Evolutionary conservation across 2,797 vertebrate genomes (phyloP).

Genomic region (Anguilla megastoma): DNA sequence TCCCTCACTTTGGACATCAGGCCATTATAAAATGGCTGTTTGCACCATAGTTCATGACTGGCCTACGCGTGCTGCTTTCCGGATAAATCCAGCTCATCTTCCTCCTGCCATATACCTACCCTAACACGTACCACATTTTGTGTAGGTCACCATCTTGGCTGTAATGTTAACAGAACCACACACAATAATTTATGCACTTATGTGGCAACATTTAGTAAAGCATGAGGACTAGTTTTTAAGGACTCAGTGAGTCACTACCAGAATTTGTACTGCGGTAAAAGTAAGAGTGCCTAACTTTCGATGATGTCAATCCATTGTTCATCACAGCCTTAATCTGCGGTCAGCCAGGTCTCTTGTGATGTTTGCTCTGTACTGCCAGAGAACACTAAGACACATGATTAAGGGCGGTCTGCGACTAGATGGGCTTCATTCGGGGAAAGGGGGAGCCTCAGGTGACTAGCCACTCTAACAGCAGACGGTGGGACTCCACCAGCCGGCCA

Average conservation of each 20-base stretch:
- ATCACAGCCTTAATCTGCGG: conserved; percentile 38
- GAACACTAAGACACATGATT: conserved; percentile 40
- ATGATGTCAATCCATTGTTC: conserved; percentile 35
- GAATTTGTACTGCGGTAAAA: conserved; percentile 15
- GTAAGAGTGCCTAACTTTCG: conserved; percentile 28
- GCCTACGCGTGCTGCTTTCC: neutral
- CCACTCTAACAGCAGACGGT: conserved; percentile 55
- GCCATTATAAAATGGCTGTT: neutral
- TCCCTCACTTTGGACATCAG: neutral
- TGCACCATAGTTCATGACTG: neutral
- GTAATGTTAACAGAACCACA: neutral
- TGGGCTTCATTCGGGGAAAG: conserved; percentile 13
- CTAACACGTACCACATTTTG: neutral
- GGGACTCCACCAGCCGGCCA: conserved; percentile 39
- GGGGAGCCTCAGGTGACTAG: neutral
- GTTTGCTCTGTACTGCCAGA: conserved; percentile 35
- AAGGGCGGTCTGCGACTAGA: conserved; percentile 31
- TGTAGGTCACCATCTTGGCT: neutral
- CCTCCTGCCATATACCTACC: neutral
- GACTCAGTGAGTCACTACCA: neutral
- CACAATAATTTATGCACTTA: neutral
- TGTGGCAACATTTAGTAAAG: neutral
- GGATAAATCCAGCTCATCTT: neutral
- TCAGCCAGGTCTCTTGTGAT: conserved; percentile 22
- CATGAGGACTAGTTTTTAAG: neutral